Conservation (phyloP, 2,797 vertebrate genomes). For the Malurus splendens region DNA sequence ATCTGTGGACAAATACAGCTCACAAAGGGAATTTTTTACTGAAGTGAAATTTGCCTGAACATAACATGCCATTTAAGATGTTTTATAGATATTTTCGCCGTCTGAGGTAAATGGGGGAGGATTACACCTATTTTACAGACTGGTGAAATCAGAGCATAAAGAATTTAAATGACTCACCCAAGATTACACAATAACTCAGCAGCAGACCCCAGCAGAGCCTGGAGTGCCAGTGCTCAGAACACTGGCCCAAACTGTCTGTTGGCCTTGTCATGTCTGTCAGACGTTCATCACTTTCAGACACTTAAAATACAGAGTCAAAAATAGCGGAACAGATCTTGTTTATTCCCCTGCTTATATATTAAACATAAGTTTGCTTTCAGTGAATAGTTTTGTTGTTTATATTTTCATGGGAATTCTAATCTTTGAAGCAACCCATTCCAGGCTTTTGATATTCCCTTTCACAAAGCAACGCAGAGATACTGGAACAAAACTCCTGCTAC, state of each 20-base stretch:
- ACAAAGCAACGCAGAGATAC: neutral
- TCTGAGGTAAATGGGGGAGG: constrained; percentile 39
- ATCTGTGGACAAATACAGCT: constrained; percentile 10
- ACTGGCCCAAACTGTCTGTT: neutral
- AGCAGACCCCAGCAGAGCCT: constrained; percentile 19
- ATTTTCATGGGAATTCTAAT: constrained; percentile 39
- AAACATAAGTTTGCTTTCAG: constrained; percentile 31
- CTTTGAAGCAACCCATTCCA: constrained; percentile 20
- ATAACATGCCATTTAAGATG: neutral
- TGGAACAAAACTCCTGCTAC: neutral
- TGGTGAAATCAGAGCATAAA: constrained; percentile 27
- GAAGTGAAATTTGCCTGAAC: neutral
- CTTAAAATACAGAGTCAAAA: constrained; percentile 21
- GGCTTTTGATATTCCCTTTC: neutral
- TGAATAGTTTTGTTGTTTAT: constrained; percentile 39
- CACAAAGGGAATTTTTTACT: neutral
- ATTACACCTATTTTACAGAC: constrained; percentile 40
- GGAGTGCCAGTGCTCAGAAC: neutral
- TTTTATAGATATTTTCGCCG: constrained; percentile 42
- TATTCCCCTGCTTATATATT: constrained; percentile 44
- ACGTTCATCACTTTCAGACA: neutral
- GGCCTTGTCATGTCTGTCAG: neutral
- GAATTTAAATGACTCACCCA: constrained; percentile 38
- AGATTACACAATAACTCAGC: constrained; percentile 2
- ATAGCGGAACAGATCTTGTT: constrained; percentile 19